phyloP scores from a whole-genome alignment of 2,888 invertebrate species.

The Agrotis segetum region DNA sequence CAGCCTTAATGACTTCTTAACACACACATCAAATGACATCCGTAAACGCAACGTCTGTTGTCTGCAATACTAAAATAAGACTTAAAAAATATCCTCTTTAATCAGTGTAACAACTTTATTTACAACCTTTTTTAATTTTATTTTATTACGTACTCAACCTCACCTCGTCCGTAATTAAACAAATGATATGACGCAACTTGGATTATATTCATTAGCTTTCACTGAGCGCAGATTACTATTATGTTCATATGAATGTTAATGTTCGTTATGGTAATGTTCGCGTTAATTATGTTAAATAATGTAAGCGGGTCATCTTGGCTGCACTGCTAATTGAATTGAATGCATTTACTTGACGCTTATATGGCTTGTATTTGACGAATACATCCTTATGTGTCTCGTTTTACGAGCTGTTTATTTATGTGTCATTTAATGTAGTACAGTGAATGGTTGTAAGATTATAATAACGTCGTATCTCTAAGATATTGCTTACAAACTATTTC shows the following conservation, averaged over 20 bases:
- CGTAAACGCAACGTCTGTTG: not conserved
- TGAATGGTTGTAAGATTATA: not conserved
- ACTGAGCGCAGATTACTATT: constrained; percentile 50
- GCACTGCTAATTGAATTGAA: constrained; percentile 41
- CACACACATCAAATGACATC: constrained; percentile 11
- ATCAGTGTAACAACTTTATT: constrained; percentile 18
- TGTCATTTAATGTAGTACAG: constrained; percentile 25
- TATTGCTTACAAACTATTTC: not conserved
- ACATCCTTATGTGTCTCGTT: constrained; percentile 25
- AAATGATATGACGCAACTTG: constrained; percentile 58
- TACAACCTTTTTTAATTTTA: constrained; percentile 30
- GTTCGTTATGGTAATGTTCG: constrained; percentile 46
- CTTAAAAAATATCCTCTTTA: constrained; percentile 21
- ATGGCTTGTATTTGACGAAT: constrained; percentile 18
- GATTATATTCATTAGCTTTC: constrained; percentile 50
- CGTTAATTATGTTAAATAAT: constrained; percentile 56
- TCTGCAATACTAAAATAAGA: not conserved
- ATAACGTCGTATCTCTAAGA: not conserved
- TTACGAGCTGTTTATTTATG: constrained; percentile 8
- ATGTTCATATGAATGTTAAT: constrained; percentile 47
- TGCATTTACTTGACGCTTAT: constrained; percentile 32
- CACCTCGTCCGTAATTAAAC: constrained; percentile 50
- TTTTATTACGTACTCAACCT: constrained; percentile 31
- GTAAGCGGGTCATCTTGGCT: constrained; percentile 54
- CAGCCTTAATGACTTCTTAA: not conserved